Percentiles rank a stretch among this genome's conserved stretches.
phyloP scores from a whole-genome alignment of 2,113 vertebrate genomes.

The Ictidomys tridecemlineatus region DNA sequence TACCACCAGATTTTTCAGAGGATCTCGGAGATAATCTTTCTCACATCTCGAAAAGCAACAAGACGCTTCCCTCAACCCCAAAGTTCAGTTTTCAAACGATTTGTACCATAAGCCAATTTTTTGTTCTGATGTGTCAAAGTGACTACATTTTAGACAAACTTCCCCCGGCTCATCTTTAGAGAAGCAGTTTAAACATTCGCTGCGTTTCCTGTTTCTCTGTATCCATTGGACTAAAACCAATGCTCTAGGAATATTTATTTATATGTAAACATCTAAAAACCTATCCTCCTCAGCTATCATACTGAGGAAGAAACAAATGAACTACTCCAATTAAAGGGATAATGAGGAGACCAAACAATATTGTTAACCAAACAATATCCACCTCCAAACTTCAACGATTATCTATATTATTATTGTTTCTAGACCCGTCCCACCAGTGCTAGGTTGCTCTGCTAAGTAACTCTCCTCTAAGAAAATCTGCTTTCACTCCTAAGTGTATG shows the following conservation, averaged over 20 bases:
- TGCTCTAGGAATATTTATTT: constrained; percentile 54
- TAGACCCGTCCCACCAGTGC: neutral
- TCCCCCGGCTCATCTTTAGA: constrained; percentile 25
- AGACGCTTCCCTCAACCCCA: neutral
- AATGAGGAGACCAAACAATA: constrained; percentile 5
- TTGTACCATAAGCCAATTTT: neutral
- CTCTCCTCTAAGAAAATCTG: neutral
- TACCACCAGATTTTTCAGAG: constrained; percentile 32
- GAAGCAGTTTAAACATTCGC: neutral
- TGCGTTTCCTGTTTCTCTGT: no score
- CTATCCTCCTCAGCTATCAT: constrained; percentile 30
- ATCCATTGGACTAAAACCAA: no score
- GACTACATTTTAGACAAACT: neutral
- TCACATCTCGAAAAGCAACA: constrained; percentile 6
- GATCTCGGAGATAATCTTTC: constrained; percentile 1
- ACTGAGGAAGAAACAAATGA: neutral
- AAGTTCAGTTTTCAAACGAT: constrained; percentile 52
- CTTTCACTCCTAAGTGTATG: constrained; percentile 18
- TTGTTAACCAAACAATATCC: constrained; percentile 2
- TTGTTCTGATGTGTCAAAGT: neutral
- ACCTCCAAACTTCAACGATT: constrained; percentile 20
- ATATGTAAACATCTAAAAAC: constrained; percentile 59
- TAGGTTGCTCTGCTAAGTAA: neutral
- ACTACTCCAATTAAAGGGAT: constrained; percentile 40
- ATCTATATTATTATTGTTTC: constrained; percentile 27